A percentile compares a stretch with the other conserved stretches of the same genome.
Evolutionary conservation across 1,140 invertebrate genomes (phyloP).

Genomic region (Aphidius gifuensis): DNA sequence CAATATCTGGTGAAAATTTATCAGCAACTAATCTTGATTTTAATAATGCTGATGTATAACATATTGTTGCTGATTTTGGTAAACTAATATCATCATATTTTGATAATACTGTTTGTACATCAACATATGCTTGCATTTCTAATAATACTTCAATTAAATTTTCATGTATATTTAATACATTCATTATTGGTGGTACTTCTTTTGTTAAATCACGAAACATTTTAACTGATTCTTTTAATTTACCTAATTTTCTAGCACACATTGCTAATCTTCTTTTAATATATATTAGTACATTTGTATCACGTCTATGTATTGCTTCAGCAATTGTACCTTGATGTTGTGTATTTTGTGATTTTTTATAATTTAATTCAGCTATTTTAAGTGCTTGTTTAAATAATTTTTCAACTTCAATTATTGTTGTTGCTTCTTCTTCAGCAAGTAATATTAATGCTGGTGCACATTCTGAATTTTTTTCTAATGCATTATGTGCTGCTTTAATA

Average conservation of each 20-base stretch:
- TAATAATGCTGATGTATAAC: constrained; percentile 92
- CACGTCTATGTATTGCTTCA: constrained; percentile 81
- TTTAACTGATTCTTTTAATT: constrained; percentile 92
- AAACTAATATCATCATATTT: constrained; percentile 96
- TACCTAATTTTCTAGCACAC: constrained; percentile 92
- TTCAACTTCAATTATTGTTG: constrained; percentile 86
- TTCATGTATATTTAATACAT: constrained; percentile 94
- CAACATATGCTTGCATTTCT: constrained; percentile 95
- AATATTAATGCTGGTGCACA: constrained; percentile 95
- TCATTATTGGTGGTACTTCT: constrained; percentile 95
- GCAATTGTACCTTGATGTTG: constrained; percentile 74
- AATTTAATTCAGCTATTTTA: constrained; percentile 84
- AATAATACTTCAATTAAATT: constrained; percentile 94
- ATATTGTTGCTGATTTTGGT: constrained; percentile 95
- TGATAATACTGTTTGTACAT: constrained; percentile 92
- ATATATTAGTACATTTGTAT: constrained; percentile 95
- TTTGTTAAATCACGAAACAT: constrained; percentile 97
- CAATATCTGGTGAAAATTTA: constrained; percentile 86
- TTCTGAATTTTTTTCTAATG: constrained; percentile 86
- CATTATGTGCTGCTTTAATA: constrained; percentile 89
- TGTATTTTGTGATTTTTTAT: constrained; percentile 75
- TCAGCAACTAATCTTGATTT: constrained; percentile 92
- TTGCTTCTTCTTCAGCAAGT: constrained; percentile 93
- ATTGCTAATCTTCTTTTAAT: constrained; percentile 91
- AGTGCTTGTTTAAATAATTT: constrained; percentile 84